These are phyloP conservation scores for Limnothrissa miodon DNA, from an alignment of 2,113 vertebrate genomes.

Conservation along the genomic window DNA sequence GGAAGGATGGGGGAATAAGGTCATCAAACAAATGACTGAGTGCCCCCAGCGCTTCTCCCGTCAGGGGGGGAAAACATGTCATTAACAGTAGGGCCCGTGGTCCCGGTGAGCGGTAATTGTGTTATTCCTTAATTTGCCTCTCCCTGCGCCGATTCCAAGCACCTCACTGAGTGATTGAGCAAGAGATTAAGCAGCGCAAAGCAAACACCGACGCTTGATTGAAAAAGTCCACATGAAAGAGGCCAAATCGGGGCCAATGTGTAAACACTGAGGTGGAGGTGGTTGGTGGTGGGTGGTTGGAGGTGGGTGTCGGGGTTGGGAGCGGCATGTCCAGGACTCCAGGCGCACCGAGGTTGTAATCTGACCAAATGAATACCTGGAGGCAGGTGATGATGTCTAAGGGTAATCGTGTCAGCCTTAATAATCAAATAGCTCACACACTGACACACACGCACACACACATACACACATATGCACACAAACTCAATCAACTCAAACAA, in stretches of 20 bases:
- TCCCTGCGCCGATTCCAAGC: constrained; percentile 46
- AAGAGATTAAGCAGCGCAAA: constrained; percentile 53
- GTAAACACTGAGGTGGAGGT: constrained; percentile 37
- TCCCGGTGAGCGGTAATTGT: constrained; percentile 46
- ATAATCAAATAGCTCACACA: not conserved
- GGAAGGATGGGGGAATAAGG: constrained; percentile 3
- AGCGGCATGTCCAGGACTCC: too few relatives aligned
- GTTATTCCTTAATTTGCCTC: constrained; percentile 48
- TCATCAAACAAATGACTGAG: constrained; percentile 23
- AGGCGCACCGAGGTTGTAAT: not conserved
- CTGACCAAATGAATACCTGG: constrained; percentile 8
- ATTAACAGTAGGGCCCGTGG: constrained; percentile 34
- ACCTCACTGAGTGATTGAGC: constrained; percentile 38
- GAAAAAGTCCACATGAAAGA: constrained; percentile 49
- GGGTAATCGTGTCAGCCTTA: not conserved
- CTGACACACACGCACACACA: not conserved
- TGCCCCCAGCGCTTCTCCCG: not conserved
- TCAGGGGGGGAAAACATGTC: constrained; percentile 14
- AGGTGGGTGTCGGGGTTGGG: not conserved
- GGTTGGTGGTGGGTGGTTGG: not conserved
- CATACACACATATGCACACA: not conserved
- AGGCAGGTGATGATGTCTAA: constrained; percentile 9
- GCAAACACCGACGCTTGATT: constrained; percentile 61
- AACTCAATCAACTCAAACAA: not conserved
- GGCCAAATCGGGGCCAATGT: constrained; percentile 44